Evolutionary conservation across 2,888 invertebrate genomes (phyloP).

Genomic region (Amphiduros pacificus): DNA sequence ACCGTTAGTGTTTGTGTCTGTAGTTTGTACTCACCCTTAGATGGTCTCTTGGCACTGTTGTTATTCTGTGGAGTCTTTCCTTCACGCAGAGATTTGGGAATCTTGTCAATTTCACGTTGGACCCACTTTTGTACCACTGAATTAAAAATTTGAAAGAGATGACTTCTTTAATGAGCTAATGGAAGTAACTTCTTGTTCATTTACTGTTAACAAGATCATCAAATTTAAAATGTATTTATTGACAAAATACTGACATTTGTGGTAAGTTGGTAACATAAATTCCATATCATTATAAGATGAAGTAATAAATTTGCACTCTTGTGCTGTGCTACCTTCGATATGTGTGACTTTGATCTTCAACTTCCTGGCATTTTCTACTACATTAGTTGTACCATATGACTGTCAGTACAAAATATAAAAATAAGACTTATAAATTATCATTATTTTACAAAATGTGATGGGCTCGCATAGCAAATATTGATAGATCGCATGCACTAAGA

Average conservation of each 20-base stretch:
- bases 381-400: conserved; percentile 30
- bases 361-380: conserved; percentile 44
- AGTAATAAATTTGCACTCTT: not conserved
- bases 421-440: not conserved
- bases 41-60: no score
- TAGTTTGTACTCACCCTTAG: no score
- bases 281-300: not conserved
- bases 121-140: no score
- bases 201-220: not conserved
- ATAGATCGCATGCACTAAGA: no score
- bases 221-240: not conserved
- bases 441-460: no score
- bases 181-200: not conserved
- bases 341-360: conserved; percentile 45
- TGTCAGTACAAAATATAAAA: not conserved
- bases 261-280: not conserved
- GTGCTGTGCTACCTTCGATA: no score
- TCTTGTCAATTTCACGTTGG: no score
- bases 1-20: no score
- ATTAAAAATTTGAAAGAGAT: no score
- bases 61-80: no score
- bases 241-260: not conserved
- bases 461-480: no score
- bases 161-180: not conserved
- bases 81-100: no score